These are phyloP conservation scores for Baryphthengus martii DNA, from an alignment of 2,113 vertebrate genomes.

Conservation along the genomic window DNA sequence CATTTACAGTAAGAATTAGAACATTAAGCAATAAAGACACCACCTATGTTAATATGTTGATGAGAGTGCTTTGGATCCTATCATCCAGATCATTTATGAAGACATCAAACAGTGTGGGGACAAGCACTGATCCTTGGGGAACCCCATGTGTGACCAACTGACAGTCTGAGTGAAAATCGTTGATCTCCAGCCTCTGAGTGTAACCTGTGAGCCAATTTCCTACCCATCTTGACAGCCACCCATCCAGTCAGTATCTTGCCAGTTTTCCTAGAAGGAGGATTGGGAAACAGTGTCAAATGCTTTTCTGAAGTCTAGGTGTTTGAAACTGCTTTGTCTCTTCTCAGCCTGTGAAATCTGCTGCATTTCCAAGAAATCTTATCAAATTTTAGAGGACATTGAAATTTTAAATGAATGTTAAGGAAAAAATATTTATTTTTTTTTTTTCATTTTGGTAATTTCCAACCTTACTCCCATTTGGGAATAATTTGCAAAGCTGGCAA, in stretches of 20 bases:
- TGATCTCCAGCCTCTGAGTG: neutral
- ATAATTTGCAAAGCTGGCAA: neutral
- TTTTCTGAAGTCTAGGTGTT: neutral
- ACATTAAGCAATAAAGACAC: neutral
- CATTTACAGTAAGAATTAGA: neutral
- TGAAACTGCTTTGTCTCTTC: neutral
- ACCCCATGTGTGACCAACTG: neutral
- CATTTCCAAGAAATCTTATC: neutral
- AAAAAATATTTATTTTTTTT: neutral
- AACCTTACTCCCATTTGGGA: neutral
- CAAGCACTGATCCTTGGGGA: neutral
- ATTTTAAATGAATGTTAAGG: neutral
- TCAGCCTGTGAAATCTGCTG: neutral
- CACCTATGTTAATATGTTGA: neutral
- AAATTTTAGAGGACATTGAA: neutral
- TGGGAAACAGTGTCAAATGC: neutral
- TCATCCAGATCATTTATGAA: neutral
- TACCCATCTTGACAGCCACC: accelerated
- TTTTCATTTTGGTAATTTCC: neutral
- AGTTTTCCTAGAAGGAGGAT: neutral
- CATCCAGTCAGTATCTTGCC: neutral
- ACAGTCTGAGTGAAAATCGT: neutral
- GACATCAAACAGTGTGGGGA: neutral
- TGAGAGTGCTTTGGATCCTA: neutral
- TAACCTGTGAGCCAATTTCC: neutral